phyloP scores from a whole-genome alignment of 2,888 invertebrate genomes.

The Apotomis betuletana region DNA sequence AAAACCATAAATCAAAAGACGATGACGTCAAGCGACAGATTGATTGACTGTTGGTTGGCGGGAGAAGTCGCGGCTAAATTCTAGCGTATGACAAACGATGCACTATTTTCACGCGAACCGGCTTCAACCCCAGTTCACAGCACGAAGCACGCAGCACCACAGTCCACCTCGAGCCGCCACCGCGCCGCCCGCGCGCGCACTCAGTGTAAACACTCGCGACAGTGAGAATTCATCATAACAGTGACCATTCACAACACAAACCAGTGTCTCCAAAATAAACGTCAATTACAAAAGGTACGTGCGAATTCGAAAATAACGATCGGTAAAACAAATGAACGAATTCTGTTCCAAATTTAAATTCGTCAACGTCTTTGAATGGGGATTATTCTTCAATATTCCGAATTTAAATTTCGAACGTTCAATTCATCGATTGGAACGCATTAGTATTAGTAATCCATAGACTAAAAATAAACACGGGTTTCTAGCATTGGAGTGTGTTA shows the following conservation, averaged over 20 bases:
- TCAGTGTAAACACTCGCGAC: constrained; percentile 7
- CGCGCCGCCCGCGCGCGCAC: constrained; percentile 28
- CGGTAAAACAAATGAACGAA: background rate
- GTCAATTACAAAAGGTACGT: background rate
- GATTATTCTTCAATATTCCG: no score
- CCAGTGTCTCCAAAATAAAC: background rate
- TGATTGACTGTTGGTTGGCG: no score
- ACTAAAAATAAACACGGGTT: constrained; percentile 26
- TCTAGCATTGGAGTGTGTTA: constrained; percentile 20
- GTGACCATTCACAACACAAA: background rate
- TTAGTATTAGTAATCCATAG: background rate
- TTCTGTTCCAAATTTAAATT: constrained; percentile 23
- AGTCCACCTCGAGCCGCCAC: constrained; percentile 19
- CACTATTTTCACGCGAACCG: constrained; percentile 5
- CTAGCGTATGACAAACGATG: constrained; percentile 3
- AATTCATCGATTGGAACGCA: constrained; percentile 6
- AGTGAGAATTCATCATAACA: constrained; percentile 18
- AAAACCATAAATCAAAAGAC: no score
- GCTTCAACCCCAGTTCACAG: background rate
- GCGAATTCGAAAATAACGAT: background rate
- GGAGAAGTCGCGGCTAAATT: background rate
- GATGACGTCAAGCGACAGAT: no score
- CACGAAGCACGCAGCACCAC: constrained; percentile 13
- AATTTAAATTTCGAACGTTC: background rate
- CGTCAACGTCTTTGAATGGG: background rate